These are phyloP conservation scores for Matsumyia berberina DNA, from an alignment of 2,888 invertebrate genomes.

Conservation along the genomic window DNA sequence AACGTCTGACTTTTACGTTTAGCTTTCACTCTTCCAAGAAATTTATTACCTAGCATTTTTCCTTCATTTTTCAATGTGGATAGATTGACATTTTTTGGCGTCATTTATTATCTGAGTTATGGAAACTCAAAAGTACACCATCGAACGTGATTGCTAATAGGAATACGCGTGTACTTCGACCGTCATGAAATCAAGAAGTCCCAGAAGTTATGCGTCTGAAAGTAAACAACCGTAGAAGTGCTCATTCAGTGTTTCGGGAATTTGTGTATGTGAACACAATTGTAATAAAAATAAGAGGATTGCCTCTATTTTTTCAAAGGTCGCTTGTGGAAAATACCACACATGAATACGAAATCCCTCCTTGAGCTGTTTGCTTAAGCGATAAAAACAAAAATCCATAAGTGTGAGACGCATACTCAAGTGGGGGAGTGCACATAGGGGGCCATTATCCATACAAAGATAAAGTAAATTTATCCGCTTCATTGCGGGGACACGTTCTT, in stretches of 20 bases:
- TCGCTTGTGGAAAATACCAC: constrained; percentile 59
- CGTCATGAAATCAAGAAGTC: constrained; percentile 4
- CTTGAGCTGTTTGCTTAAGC: constrained; percentile 36
- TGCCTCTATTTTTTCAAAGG: constrained; percentile 40
- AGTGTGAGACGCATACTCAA: constrained; percentile 58
- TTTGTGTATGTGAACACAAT: constrained; percentile 31
- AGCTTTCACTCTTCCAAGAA: too few species aligned
- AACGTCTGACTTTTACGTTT: too few species aligned
- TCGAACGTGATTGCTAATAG: constrained; percentile 15
- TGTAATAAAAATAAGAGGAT: constrained; percentile 38
- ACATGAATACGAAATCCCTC: constrained; percentile 61
- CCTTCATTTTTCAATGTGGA: background rate
- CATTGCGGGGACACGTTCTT: constrained; percentile 64
- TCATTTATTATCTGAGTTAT: constrained; percentile 5
- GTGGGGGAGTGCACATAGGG: constrained; percentile 46
- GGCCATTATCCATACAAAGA: constrained; percentile 45
- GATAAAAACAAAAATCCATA: constrained; percentile 47
- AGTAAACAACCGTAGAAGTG: constrained; percentile 28
- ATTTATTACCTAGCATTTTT: background rate
- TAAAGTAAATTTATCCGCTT: constrained; percentile 66
- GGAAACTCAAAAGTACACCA: background rate
- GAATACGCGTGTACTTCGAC: constrained; percentile 31
- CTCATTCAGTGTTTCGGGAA: constrained; percentile 42
- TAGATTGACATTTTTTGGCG: background rate
- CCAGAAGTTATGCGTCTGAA: constrained; percentile 1